A percentile compares a stretch with the other conserved stretches of the same genome.
phyloP scores from a whole-genome alignment of 2,113 vertebrate genomes.

The Corythoichthys haematopterus region DNA sequence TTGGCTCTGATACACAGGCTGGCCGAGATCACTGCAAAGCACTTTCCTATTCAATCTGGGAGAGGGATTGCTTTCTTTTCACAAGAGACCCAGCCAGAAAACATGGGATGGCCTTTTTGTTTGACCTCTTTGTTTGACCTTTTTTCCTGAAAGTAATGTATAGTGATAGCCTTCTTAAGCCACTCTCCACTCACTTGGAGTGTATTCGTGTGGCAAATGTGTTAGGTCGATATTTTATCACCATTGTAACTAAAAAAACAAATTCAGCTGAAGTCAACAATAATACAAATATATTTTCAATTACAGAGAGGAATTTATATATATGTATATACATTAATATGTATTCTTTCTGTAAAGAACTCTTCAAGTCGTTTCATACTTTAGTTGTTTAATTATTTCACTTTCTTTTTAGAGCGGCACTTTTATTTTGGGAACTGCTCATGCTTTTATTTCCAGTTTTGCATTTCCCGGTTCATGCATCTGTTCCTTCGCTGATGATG shows the following conservation, averaged over 20 bases:
- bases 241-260: neutral
- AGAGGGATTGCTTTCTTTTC: constrained; percentile 36
- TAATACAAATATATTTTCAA: neutral
- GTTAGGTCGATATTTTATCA: neutral
- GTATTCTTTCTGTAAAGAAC: too few relatives aligned
- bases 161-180: constrained; percentile 30
- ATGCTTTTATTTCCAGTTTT: too few relatives aligned
- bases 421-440: too few relatives aligned
- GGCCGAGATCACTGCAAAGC: constrained; percentile 51
- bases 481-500: too few relatives aligned
- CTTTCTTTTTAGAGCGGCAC: too few relatives aligned
- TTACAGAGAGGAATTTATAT: too few relatives aligned
- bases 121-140: constrained; percentile 28
- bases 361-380: too few relatives aligned
- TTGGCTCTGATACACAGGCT: constrained; percentile 44
- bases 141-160: constrained; percentile 41
- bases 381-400: too few relatives aligned
- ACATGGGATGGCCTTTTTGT: constrained; percentile 33
- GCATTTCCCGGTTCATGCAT: too few relatives aligned
- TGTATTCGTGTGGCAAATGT: neutral
- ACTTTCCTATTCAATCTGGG: constrained; percentile 48
- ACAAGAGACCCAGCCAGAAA: constrained; percentile 12
- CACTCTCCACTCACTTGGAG: constrained; percentile 4
- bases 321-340: too few relatives aligned
- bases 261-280: neutral